Evolutionary conservation across 1,140 invertebrate genomes (phyloP).

Genomic region (Philopotamus ludificatus): DNA sequence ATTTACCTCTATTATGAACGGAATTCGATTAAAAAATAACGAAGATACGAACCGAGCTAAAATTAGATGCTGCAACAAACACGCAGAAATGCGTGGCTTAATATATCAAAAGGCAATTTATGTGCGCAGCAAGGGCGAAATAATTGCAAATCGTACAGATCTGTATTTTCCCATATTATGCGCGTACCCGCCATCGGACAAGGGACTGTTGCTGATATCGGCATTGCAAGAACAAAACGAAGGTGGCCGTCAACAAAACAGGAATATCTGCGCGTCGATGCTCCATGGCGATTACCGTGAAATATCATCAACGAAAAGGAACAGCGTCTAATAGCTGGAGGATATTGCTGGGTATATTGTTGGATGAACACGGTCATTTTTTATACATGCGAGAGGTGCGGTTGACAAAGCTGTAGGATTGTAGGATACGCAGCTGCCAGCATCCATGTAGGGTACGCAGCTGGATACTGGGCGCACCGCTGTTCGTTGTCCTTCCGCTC

Average conservation of each 20-base stretch:
- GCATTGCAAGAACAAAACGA: neutral
- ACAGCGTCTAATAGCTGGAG: too few species aligned
- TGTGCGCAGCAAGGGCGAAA: constrained; percentile 4
- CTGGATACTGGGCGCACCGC: too few species aligned
- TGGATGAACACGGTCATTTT: too few species aligned
- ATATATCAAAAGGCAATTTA: constrained; percentile 15
- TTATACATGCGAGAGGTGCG: too few species aligned
- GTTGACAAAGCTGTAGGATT: too few species aligned
- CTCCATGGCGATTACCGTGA: too few species aligned
- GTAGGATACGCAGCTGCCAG: too few species aligned
- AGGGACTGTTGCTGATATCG: neutral
- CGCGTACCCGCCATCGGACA: neutral
- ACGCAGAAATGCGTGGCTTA: constrained; percentile 11
- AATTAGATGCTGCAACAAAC: constrained; percentile 23
- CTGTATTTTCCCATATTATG: neutral
- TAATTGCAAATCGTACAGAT: neutral
- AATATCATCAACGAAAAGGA: too few species aligned
- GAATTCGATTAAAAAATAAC: constrained; percentile 24
- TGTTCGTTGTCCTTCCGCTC: too few species aligned
- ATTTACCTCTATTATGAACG: constrained; percentile 12
- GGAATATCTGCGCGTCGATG: too few species aligned
- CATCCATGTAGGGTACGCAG: too few species aligned
- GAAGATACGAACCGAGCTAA: constrained; percentile 12
- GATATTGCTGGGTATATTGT: too few species aligned
- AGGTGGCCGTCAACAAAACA: neutral